Conservation (phyloP, 2,113 vertebrate species). For the Eulacestoma nigropectus region DNA sequence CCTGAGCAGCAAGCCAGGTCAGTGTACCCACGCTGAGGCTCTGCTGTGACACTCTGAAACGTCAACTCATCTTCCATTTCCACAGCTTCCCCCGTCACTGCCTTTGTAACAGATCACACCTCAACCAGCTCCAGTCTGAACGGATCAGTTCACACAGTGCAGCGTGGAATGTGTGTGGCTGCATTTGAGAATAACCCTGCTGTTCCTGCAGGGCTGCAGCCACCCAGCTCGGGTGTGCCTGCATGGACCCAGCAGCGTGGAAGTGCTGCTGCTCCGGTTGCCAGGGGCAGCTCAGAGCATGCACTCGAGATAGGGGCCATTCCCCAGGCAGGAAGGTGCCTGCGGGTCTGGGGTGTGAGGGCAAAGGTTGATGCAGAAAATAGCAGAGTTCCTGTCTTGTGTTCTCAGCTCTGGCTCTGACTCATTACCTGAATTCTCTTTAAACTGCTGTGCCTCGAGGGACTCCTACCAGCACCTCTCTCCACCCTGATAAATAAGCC, state of each 20-base stretch:
- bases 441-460: background rate
- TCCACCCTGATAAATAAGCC: background rate
- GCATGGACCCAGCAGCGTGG: background rate
- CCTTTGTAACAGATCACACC: background rate
- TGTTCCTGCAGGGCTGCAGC: background rate
- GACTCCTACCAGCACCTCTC: background rate
- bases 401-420: background rate
- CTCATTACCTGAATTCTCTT: background rate
- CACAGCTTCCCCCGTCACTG: background rate
- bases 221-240: background rate
- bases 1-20: background rate
- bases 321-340: background rate
- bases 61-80: background rate
- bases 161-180: background rate
- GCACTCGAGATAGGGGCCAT: background rate
- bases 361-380: background rate
- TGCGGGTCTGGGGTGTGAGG: background rate
- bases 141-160: background rate
- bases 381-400: background rate
- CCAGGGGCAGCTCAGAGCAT: background rate
- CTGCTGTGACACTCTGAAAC: background rate
- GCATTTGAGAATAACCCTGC: background rate
- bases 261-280: background rate
- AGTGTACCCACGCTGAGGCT: fast-evolving
- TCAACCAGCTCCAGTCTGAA: background rate